Evolutionary conservation across 2,797 vertebrate species (phyloP).

Genomic region (Bovichtus diacanthus): DNA sequence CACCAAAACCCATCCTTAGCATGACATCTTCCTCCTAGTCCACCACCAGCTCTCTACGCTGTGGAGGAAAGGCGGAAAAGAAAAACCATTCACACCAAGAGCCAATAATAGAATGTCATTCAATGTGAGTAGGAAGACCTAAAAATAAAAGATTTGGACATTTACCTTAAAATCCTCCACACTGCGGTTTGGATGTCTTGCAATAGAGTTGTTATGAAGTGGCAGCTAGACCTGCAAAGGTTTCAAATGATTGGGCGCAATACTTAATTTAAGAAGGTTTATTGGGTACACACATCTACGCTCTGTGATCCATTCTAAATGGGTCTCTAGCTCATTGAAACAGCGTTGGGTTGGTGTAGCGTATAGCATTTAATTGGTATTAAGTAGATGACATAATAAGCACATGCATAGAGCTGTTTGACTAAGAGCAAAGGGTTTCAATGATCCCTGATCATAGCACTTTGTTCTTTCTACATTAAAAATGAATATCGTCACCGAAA

Average conservation of each 20-base stretch:
- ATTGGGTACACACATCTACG: slow-evolving; percentile 41
- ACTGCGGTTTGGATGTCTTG: slow-evolving; percentile 40
- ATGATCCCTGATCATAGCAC: slow-evolving; percentile 55
- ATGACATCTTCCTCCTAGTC: slow-evolving; percentile 83
- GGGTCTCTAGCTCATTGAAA: slow-evolving; percentile 42
- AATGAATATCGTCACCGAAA: slow-evolving; percentile 54
- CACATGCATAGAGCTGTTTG: slow-evolving; percentile 44
- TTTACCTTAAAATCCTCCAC: slow-evolving; percentile 70
- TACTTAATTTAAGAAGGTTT: slow-evolving; percentile 60
- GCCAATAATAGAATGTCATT: slow-evolving; percentile 77
- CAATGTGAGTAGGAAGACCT: slow-evolving; percentile 57
- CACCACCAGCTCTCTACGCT: slow-evolving; percentile 67
- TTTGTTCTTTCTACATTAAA: slow-evolving; percentile 65
- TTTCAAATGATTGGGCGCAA: slow-evolving; percentile 56
- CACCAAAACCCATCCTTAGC: slow-evolving; percentile 80
- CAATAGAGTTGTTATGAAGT: slow-evolving; percentile 65
- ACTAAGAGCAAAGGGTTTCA: slow-evolving; percentile 56
- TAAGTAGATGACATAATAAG: slow-evolving; percentile 69
- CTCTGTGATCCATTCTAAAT: slow-evolving; percentile 55
- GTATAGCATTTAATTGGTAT: slow-evolving; percentile 61
- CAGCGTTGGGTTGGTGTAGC: slow-evolving; percentile 44
- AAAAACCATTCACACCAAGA: slow-evolving; percentile 65
- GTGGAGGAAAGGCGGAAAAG: slow-evolving; percentile 40
- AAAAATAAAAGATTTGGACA: slow-evolving; percentile 76
- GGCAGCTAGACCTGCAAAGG: slow-evolving; percentile 58